Evolutionary conservation across 2,888 invertebrate species (phyloP), one percentile per base, ranked within the genome.

Genomic region (Molorchus minor): DNA sequence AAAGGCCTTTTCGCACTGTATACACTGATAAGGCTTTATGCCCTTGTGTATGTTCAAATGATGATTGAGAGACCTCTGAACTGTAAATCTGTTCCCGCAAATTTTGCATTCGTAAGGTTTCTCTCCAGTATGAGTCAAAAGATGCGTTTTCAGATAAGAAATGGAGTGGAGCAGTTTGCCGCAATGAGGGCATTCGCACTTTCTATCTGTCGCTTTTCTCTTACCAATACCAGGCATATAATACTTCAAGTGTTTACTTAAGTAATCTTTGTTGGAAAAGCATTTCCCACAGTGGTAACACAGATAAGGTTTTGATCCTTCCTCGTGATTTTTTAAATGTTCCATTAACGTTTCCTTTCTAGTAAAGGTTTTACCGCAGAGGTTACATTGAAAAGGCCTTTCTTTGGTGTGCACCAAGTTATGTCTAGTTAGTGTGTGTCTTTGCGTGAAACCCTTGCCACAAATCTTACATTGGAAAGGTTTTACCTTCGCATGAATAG

Each of bases 11-110:
- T 54, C 57, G 35, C 65, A 65, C 33, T 62, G 56, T 12, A 46
- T 53, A 38, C 65, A 65, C 36, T 55, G 54, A 43, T 58, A 62
- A 8, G 65, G 65, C 47, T 65, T 65, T 8, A 65, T 52, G 8
- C 62, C 62, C 13, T 58, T 65, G 30, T 65, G 65, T 36, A 65
- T 65, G 29, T 65, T 65, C 33, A 65, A 40, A 44, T 65, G 65
- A 25, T 62, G 57, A 7, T 65, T 57, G n/a, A 65, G 17, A 12
- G 62, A 56, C 10, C 59, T 57, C 20, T 56, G 55, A 1, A 62
- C 57, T 0, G 65, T 56, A 19, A 65, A 65, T 21, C 19, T 55
- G 12, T 62, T 59, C 25, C 57, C 62, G 21, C 65, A 65, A 25
- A 62, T 57, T 17, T 62, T 49, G n/a, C 65, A 65, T 10, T 36